Base-by-base conservation (phyloP, 1,140 invertebrate genomes). In the Drosophila bocki region DNA sequence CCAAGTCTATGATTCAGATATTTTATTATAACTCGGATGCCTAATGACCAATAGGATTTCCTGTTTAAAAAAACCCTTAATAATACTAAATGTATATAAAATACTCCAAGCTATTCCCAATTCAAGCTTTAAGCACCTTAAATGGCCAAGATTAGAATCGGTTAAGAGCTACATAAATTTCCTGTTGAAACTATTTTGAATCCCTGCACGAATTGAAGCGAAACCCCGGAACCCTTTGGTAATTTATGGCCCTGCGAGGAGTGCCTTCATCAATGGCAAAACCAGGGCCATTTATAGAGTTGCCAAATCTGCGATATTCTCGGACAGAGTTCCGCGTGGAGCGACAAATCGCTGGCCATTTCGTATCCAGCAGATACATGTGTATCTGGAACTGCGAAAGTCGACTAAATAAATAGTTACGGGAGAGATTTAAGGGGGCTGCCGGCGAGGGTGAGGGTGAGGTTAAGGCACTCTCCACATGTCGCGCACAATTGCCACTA, bases 401-500 rank as follows among this genome's bases (percentile, higher is more conserved):
- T 60, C 82, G 70, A 62, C 79, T 82, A 87, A 86, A 87, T 86
- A 86, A 86, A 86, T 86, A 86, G 82, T 86, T 76, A 87, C 79
- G 83, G 35, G 29, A 33, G 57, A 45, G 39, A 54, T 41, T 69
- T n/a, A 33, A 17, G 41, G 17, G 26, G 22, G 15, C 26, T 3
- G 17, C 22, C 19, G 33, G 26, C 17, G n/a, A 15, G 29, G 11
- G 45, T 37, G 51, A 50, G 37, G 41, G 39, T 74, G 56, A 44
- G 72, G 51, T 35, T 44, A 39, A 29, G 56, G 29, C 56, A 77
- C 62, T 68, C 75, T 78, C 78, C 80, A 75, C 80, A 88, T 90
- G 84, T 88, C 80, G 84, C 85, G 81, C 77, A 88, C 84, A 88
- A 88, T 88, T 88, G 84, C 84, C 85, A 90, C 84, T 88, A 88